These are phyloP conservation scores for Neocrepidodera transversa DNA, from an alignment of 2,888 invertebrate genomes.

Conservation along the genomic window DNA sequence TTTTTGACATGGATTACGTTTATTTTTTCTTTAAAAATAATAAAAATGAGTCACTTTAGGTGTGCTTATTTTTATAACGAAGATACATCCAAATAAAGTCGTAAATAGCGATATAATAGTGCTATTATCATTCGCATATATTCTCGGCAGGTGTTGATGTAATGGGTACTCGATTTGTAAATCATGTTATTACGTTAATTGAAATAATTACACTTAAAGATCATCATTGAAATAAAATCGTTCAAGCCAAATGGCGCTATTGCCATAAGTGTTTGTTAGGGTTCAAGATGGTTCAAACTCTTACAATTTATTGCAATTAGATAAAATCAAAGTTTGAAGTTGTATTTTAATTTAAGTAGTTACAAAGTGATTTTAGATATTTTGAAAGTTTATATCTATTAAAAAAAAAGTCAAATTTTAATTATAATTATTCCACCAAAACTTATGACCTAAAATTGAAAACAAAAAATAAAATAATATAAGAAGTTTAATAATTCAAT, in stretches of 20 bases:
- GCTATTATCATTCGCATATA: slow-evolving; percentile 18
- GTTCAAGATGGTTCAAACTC: slow-evolving; percentile 19
- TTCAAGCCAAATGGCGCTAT: slow-evolving; percentile 1
- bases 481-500: too few relatives aligned
- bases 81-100: slow-evolving; percentile 14
- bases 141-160: slow-evolving; percentile 20
- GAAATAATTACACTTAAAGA: slow-evolving; percentile 15
- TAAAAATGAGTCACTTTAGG: slow-evolving; percentile 1
- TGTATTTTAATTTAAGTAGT: background rate
- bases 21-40: too few relatives aligned
- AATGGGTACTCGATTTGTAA: slow-evolving; percentile 5
- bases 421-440: too few relatives aligned
- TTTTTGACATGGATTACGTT: too few relatives aligned
- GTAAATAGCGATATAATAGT: slow-evolving; percentile 15
- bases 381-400: too few relatives aligned
- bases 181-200: slow-evolving; percentile 16
- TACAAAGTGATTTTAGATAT: too few relatives aligned
- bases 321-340: background rate
- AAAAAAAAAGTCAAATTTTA: too few relatives aligned
- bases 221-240: slow-evolving; percentile 5
- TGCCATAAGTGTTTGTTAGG: background rate
- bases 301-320: background rate
- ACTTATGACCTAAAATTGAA: too few relatives aligned
- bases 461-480: too few relatives aligned
- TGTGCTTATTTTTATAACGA: slow-evolving; percentile 3